Evolutionary conservation across 2,888 invertebrate genomes (phyloP).

Genomic region (Branchellion lobata): DNA sequence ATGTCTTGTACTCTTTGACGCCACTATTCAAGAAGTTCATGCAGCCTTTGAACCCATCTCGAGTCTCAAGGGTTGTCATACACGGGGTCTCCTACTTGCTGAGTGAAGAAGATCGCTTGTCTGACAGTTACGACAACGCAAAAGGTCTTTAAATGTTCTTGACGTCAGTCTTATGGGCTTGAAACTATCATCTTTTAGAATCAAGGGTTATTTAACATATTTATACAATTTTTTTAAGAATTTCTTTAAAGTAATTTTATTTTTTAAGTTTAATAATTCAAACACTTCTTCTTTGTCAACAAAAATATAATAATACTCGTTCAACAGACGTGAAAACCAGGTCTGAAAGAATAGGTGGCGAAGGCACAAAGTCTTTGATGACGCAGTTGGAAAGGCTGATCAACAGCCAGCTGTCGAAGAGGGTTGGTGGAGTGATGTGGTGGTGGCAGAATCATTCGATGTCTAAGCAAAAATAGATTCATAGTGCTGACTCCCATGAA

Average conservation of each 20-base stretch:
- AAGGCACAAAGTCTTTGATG: not conserved
- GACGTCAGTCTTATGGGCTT: too few species aligned
- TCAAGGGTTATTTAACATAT: too few species aligned
- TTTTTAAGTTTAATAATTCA: not conserved
- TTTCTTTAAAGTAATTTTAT: not conserved
- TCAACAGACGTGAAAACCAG: not conserved
- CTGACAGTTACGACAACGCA: not conserved
- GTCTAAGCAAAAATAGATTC: not conserved
- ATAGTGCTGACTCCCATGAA: not conserved
- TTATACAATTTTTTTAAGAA: not conserved
- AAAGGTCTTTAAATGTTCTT: not conserved
- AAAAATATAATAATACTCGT: not conserved
- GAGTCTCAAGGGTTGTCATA: not conserved
- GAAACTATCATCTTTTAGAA: too few species aligned
- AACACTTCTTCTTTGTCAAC: too few species aligned
- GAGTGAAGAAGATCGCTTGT: not conserved
- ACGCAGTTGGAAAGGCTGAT: conserved; percentile 11
- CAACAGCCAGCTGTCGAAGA: not conserved
- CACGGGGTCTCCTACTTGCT: conserved; percentile 29
- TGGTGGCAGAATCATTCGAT: too few species aligned
- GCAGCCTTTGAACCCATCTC: not conserved
- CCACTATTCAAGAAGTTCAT: not conserved
- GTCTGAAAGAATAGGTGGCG: not conserved
- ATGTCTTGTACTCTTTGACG: conserved; percentile 1
- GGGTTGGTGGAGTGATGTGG: too few species aligned